These are phyloP conservation scores for Rutilus rutilus DNA, from an alignment of 2,113 vertebrate genomes.

Conservation along the genomic window DNA sequence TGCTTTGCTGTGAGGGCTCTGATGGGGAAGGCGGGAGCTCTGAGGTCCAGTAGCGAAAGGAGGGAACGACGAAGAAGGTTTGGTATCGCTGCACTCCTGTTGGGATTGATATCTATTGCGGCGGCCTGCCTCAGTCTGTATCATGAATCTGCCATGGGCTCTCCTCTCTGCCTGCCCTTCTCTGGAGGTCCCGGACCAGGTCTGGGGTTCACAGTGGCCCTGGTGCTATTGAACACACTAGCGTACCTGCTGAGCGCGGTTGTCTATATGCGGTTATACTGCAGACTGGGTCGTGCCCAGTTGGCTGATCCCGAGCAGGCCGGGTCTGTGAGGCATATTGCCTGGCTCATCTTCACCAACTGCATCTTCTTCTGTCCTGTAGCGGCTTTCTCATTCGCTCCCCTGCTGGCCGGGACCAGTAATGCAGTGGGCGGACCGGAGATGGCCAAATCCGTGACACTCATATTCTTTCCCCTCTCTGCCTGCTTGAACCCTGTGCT, in stretches of 20 bases:
- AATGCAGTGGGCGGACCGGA: conserved; percentile 85
- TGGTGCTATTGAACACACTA: conserved; percentile 92
- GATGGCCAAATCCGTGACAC: conserved; percentile 93
- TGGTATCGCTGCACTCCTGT: conserved; percentile 76
- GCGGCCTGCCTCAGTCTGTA: conserved; percentile 87
- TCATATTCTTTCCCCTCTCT: conserved; percentile 94
- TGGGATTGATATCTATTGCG: conserved; percentile 79
- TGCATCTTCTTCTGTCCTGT: conserved; percentile 98
- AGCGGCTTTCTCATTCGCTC: conserved; percentile 94
- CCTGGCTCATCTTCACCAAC: conserved; percentile 98
- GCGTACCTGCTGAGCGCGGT: conserved; percentile 92
- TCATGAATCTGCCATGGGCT: conserved; percentile 78
- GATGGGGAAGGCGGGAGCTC: conserved; percentile 78
- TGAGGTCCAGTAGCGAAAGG: conserved; percentile 64
- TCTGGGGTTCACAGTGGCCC: conserved; percentile 87
- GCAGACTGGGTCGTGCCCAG: conserved; percentile 89
- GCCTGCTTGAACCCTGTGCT: conserved; percentile 94
- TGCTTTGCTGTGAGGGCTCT: conserved; percentile 84
- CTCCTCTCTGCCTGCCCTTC: conserved; percentile 94
- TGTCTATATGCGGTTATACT: conserved; percentile 96
- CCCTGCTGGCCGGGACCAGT: conserved; percentile 82
- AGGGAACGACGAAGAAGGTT: conserved; percentile 77
- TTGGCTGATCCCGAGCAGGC: conserved; percentile 87
- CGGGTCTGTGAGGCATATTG: conserved; percentile 88
- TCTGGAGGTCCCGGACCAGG: conserved; percentile 85